phyloP scores from a whole-genome alignment of 2,888 invertebrate species.

The Lissocephala sabroskyi region DNA sequence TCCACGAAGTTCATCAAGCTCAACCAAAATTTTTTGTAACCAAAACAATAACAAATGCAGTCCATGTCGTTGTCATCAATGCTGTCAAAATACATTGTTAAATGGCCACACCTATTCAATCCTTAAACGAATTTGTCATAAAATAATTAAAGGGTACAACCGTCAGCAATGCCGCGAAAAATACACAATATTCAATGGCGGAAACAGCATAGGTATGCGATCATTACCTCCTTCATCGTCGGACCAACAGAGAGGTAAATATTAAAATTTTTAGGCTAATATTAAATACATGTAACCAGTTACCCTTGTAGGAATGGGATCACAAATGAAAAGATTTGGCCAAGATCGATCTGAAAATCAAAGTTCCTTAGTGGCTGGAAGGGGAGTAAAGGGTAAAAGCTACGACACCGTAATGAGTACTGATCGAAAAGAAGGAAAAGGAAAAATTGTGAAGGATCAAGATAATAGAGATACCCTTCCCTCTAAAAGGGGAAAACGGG shows the following conservation, averaged over 20 bases:
- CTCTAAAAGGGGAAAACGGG: neutral
- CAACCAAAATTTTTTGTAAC: slow-evolving; percentile 37
- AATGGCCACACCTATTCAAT: slow-evolving; percentile 53
- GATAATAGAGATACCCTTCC: slow-evolving; percentile 4
- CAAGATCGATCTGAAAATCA: no score
- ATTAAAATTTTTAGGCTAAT: no score
- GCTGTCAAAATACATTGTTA: slow-evolving; percentile 34
- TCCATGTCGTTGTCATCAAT: slow-evolving; percentile 27
- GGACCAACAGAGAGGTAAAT: no score
- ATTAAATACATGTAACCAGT: no score
- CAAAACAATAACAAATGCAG: slow-evolving; percentile 27
- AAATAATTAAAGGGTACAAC: slow-evolving; percentile 50
- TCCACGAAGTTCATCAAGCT: slow-evolving; percentile 46
- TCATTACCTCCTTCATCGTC: no score
- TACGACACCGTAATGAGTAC: no score
- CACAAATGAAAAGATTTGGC: no score
- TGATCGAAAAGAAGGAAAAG: slow-evolving; percentile 10
- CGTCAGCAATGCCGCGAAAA: slow-evolving; percentile 47
- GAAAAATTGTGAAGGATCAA: no score
- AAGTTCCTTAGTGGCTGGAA: no score
- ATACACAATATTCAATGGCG: slow-evolving; percentile 62
- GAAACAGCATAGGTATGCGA: slow-evolving; percentile 50
- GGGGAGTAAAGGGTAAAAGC: no score
- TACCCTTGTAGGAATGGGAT: no score
- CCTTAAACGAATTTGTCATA: slow-evolving; percentile 61